Base-by-base conservation (phyloP, 2,113 vertebrate genomes). In the Rhinichthys klamathensis region DNA sequence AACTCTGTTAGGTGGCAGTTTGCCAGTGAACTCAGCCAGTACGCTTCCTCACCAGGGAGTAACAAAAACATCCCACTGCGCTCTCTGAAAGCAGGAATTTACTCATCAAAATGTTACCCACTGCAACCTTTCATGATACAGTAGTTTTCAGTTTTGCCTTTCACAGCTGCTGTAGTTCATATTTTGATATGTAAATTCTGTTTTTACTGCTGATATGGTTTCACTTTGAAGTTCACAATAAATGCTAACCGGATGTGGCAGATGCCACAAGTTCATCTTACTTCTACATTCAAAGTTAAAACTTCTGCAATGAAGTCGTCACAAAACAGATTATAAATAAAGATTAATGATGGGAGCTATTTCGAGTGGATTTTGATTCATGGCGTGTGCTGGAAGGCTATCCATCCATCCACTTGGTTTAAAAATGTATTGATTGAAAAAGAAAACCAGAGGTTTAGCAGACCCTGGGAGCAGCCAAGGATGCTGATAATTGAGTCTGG, bases 371-470 rank as follows among this genome's bases (percentile, higher is more conserved):
- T 16, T n/a, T 67, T 56, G 82, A 87, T 84, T 65, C 49, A 46
- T 84, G 38, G 30, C 15, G 3, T 44, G 25, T 41, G 76, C 16
- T 70, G 35, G 54, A 85, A 72, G 65, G 70, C 75, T 85, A 41
- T 70, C 63, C 75, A 41, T 85, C 84, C 72, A 46, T 72, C 32
- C 67, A 58, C 32, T 72, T 44, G 27, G 25, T 72, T 82, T 54
- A 82, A 38, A 82, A 54, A 11, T 25, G 49, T 58, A 83, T 73
- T 56, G 81, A 83, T 83, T 83, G 81, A 72, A 73, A 83, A 32
- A 83, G 49, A 58, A 81, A 83, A 70, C 67, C 67, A 83, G 27
- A 70, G 23, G 18, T 65, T 69, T 54, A 69, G 41, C 63, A 32
- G 63, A 82, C 61, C 46, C 23, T 38, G 49, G 67, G 72, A 83